A percentile compares a stretch with the other conserved stretches of the same genome.
These are phyloP conservation scores for Caenorhabditis tropicalis DNA, from an alignment of 1,140 invertebrate species.

Conservation along the genomic window DNA sequence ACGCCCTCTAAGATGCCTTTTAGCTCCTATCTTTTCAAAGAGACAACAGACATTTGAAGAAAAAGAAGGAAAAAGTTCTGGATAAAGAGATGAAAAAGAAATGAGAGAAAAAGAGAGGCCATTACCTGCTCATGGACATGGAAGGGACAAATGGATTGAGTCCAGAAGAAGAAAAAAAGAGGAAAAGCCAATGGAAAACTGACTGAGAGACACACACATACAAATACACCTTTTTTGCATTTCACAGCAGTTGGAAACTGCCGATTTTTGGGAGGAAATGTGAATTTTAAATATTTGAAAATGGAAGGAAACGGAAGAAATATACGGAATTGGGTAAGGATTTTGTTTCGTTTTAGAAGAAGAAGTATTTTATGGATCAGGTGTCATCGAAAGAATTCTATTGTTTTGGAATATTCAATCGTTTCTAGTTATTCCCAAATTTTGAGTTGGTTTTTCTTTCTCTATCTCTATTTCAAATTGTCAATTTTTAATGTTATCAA, in stretches of 20 bases:
- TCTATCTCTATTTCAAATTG: too few relatives aligned
- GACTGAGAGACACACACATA: not conserved
- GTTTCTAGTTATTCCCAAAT: too few relatives aligned
- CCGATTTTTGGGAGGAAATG: not conserved
- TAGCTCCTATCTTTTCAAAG: constrained; percentile 12
- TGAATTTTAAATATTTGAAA: not conserved
- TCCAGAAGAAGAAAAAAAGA: not conserved
- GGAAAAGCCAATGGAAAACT: not conserved
- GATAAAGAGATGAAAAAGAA: not conserved
- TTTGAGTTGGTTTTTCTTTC: too few relatives aligned
- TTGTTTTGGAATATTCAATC: too few relatives aligned
- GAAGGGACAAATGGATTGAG: not conserved
- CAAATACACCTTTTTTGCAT: constrained; percentile 27
- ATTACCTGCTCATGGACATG: constrained; percentile 40
- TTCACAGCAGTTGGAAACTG: not conserved
- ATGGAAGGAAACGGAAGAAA: not conserved
- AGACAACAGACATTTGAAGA: not conserved
- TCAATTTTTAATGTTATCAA: too few relatives aligned
- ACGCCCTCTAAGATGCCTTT: constrained; percentile 25
- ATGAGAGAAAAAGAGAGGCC: too few relatives aligned
- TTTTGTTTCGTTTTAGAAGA: too few relatives aligned
- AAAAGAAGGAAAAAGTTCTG: constrained; percentile 7
- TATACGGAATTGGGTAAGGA: too few relatives aligned
- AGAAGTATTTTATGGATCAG: too few relatives aligned
- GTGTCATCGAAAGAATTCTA: too few relatives aligned